Percentiles rank a stretch among this genome's conserved stretches.
phyloP scores from a whole-genome alignment of 2,797 vertebrate species.

The Thaleichthys pacificus region DNA sequence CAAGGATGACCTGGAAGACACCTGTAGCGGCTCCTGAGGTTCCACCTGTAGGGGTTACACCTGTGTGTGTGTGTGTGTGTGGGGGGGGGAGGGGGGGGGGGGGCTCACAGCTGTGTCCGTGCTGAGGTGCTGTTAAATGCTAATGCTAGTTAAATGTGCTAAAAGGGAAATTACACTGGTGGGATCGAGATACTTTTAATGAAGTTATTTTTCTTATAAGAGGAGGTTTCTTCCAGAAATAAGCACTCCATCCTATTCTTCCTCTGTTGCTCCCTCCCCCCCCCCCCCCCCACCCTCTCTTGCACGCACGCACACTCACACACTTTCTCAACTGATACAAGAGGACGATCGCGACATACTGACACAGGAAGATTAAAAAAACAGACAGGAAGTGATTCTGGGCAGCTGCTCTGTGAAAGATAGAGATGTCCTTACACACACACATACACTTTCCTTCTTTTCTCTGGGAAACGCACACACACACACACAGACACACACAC shows the following conservation, averaged over 20 bases:
- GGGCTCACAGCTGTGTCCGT: too few species aligned
- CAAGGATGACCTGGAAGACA: neutral
- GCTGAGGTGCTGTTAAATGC: too few species aligned
- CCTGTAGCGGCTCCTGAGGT: neutral
- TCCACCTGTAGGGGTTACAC: neutral
- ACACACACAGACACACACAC: constrained; percentile 42
- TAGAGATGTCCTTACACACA: constrained; percentile 50
- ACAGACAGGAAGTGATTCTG: constrained; percentile 68
- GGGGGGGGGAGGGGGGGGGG: too few species aligned
- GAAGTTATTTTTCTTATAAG: neutral
- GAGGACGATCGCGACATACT: constrained; percentile 25
- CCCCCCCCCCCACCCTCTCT: neutral
- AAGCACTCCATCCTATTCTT: neutral
- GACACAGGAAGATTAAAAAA: constrained; percentile 65
- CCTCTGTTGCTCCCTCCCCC: neutral
- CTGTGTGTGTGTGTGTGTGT: too few species aligned
- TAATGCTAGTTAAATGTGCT: too few species aligned
- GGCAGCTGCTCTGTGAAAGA: constrained; percentile 63
- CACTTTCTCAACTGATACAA: neutral
- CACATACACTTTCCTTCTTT: neutral
- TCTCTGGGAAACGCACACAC: neutral
- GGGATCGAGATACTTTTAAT: too few species aligned
- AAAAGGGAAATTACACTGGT: too few species aligned
- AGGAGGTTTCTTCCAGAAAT: neutral
- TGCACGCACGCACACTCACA: neutral